Conservation (phyloP, 2,888 invertebrate genomes). For the Lydus trimaculatus region DNA sequence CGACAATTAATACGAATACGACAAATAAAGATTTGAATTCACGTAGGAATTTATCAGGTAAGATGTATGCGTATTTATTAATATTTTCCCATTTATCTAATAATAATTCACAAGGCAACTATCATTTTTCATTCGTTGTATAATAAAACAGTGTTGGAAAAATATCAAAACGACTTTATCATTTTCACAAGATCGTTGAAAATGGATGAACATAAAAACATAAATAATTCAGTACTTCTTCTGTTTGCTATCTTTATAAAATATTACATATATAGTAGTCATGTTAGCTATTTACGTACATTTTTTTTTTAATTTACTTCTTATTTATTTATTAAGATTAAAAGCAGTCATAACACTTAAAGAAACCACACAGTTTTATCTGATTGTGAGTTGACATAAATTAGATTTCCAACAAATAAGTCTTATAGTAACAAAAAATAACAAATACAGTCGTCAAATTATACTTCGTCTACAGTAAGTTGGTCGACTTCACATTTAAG, state of each 20-base stretch:
- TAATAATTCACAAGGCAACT: not conserved
- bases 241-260: not conserved
- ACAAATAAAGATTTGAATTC: constrained; percentile 42
- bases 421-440: too few species aligned
- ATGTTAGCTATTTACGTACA: not conserved
- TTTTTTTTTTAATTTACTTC: too few species aligned
- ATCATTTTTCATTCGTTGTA: not conserved
- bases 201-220: not conserved
- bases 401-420: too few species aligned
- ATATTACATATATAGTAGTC: not conserved
- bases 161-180: not conserved
- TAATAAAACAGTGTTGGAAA: not conserved
- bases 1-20: not conserved
- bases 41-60: constrained; percentile 48
- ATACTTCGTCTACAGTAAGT: too few species aligned
- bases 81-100: not conserved
- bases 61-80: constrained; percentile 32
- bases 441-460: too few species aligned
- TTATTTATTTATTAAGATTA: too few species aligned
- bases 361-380: too few species aligned
- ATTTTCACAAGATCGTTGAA: not conserved
- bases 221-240: not conserved
- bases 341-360: too few species aligned
- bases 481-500: too few species aligned
- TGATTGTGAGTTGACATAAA: too few species aligned